phyloP scores from a whole-genome alignment of 2,113 vertebrate species.

The Micronycteris hirsuta region DNA sequence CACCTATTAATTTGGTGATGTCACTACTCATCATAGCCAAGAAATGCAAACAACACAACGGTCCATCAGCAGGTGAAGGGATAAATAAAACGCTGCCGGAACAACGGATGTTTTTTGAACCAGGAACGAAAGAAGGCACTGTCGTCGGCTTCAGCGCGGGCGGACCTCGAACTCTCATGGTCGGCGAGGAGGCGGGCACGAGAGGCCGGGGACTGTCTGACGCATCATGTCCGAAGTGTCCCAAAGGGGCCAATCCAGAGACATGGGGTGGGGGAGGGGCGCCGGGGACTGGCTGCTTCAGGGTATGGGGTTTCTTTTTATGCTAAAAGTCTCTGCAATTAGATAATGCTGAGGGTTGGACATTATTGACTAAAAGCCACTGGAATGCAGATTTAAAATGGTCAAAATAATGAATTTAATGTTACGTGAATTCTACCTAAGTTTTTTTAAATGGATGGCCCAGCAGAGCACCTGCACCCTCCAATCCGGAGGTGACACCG shows the following conservation, averaged over 20 bases:
- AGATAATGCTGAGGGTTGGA: accelerated
- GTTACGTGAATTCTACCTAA: not conserved
- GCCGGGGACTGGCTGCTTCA: accelerated
- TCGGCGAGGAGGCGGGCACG: not conserved
- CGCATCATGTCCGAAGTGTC: accelerated
- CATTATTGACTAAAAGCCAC: not conserved
- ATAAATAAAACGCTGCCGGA: accelerated
- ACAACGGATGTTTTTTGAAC: not conserved
- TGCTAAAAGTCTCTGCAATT: not conserved
- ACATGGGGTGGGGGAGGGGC: not conserved
- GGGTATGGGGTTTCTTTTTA: not conserved
- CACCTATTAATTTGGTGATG: not conserved
- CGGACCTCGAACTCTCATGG: not conserved
- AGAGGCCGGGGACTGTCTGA: accelerated
- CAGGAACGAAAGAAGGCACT: not conserved
- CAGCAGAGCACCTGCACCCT: not conserved
- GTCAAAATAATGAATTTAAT: not conserved
- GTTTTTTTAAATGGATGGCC: not conserved
- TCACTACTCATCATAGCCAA: not conserved
- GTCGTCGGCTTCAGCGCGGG: accelerated
- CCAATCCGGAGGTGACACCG: accelerated
- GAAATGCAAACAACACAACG: not conserved
- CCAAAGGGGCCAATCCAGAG: accelerated
- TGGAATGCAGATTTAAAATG: accelerated
- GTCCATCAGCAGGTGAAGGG: not conserved